Percentiles rank a stretch among this genome's conserved stretches.
These are phyloP conservation scores for Hedya salicella DNA, from an alignment of 2,888 invertebrate genomes.

Conservation along the genomic window DNA sequence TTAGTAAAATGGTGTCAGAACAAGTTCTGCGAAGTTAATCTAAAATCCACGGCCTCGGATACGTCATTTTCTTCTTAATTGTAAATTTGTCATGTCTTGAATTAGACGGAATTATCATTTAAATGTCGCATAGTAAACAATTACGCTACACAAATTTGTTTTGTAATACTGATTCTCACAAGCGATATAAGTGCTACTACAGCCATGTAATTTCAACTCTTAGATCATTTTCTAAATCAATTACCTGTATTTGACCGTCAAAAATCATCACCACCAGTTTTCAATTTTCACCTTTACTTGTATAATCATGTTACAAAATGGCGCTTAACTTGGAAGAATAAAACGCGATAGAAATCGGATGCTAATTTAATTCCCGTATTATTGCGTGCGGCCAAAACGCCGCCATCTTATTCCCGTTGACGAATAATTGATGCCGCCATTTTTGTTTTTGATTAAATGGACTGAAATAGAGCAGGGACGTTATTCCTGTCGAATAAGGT, in stretches of 20 bases:
- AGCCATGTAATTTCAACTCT: no score
- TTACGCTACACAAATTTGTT: not conserved
- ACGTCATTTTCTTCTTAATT: conserved; percentile 42
- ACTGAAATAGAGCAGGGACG: conserved; percentile 19
- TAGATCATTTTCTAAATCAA: no score
- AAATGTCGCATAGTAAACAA: conserved; percentile 4
- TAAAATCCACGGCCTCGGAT: conserved; percentile 28
- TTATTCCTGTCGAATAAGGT: not conserved
- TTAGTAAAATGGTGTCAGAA: conserved; percentile 2
- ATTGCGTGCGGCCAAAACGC: conserved; percentile 41
- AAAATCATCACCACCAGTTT: no score
- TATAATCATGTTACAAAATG: not conserved
- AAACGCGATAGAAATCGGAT: conserved; percentile 36
- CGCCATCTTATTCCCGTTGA: conserved; percentile 38
- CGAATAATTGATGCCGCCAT: conserved; percentile 41
- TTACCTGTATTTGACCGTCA: no score
- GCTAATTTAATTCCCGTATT: conserved; percentile 35
- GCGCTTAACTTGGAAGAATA: not conserved
- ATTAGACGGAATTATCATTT: conserved; percentile 21
- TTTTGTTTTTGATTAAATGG: conserved; percentile 32
- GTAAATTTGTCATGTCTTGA: conserved; percentile 33
- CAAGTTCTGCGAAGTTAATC: conserved; percentile 10
- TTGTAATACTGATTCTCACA: no score
- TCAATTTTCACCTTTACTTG: no score
- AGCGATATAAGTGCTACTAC: no score